Evolutionary conservation across 2,888 invertebrate genomes (phyloP).

Genomic region (Cactoblastis cactorum): DNA sequence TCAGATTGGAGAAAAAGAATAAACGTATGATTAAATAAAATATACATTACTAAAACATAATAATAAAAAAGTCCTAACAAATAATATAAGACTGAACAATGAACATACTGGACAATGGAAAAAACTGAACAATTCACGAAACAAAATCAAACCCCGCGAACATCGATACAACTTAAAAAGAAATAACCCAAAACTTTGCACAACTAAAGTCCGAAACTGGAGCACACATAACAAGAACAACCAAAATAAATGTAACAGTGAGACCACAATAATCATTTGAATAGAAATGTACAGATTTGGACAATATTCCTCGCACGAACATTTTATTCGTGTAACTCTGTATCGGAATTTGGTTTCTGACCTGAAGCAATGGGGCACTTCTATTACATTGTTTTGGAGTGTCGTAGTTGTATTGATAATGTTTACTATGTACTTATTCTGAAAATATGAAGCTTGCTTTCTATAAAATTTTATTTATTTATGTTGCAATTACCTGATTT

Average conservation of each 20-base stretch:
- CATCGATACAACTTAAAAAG: conserved; percentile 12
- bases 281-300: conserved; percentile 73
- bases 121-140: too few relatives aligned
- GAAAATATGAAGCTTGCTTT: too few relatives aligned
- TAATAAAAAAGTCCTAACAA: too few relatives aligned
- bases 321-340: conserved; percentile 31
- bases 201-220: conserved; percentile 24
- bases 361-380: background rate
- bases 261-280: conserved; percentile 75
- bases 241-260: conserved; percentile 70
- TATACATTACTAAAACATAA: too few relatives aligned
- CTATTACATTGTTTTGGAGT: background rate
- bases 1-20: too few relatives aligned
- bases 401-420: background rate
- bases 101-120: too few relatives aligned
- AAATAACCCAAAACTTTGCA: conserved; percentile 16
- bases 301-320: conserved; percentile 34
- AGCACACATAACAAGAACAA: conserved; percentile 31
- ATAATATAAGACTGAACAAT: too few relatives aligned
- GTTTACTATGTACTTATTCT: background rate
- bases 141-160: conserved; percentile 8
- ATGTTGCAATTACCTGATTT: too few relatives aligned
- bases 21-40: too few relatives aligned
- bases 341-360: conserved; percentile 20
- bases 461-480: background rate